Evolutionary conservation across 2,888 invertebrate genomes (phyloP).

Genomic region (Agrotis exclamationis): DNA sequence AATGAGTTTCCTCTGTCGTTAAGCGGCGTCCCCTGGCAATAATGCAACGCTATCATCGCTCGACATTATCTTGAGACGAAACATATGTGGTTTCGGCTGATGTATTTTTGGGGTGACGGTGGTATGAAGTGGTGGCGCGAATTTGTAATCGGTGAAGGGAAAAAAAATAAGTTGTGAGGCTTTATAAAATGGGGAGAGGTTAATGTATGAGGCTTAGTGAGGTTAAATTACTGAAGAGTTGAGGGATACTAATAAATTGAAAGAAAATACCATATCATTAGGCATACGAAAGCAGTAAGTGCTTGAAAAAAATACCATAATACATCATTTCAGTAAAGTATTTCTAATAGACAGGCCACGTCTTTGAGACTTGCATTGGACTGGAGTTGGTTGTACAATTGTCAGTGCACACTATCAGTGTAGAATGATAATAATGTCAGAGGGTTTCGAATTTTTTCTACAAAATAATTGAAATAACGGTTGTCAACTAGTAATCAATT

Average conservation of each 20-base stretch:
- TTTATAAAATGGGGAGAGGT: neutral
- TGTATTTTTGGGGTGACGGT: slow-evolving; percentile 51
- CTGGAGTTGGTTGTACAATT: too few species aligned
- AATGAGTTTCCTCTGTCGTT: slow-evolving; percentile 88
- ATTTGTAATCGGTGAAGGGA: slow-evolving; percentile 25
- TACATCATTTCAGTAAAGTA: neutral
- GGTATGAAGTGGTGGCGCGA: slow-evolving; percentile 51
- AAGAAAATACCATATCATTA: too few species aligned
- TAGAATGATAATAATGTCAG: too few species aligned
- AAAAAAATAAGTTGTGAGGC: neutral
- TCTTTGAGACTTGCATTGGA: too few species aligned
- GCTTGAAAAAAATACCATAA: too few species aligned
- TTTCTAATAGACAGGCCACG: too few species aligned
- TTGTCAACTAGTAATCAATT: neutral
- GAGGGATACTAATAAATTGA: neutral
- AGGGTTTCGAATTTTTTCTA: too few species aligned
- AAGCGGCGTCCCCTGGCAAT: slow-evolving; percentile 82
- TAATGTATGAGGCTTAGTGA: too few species aligned
- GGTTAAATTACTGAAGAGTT: neutral
- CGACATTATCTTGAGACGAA: slow-evolving; percentile 80
- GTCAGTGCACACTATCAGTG: too few species aligned
- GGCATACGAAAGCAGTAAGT: too few species aligned
- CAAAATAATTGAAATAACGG: neutral
- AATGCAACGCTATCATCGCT: slow-evolving; percentile 86
- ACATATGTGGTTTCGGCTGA: slow-evolving; percentile 76